Conservation (phyloP, 2,797 vertebrate species). For the Chlorospingus semifuscus region DNA sequence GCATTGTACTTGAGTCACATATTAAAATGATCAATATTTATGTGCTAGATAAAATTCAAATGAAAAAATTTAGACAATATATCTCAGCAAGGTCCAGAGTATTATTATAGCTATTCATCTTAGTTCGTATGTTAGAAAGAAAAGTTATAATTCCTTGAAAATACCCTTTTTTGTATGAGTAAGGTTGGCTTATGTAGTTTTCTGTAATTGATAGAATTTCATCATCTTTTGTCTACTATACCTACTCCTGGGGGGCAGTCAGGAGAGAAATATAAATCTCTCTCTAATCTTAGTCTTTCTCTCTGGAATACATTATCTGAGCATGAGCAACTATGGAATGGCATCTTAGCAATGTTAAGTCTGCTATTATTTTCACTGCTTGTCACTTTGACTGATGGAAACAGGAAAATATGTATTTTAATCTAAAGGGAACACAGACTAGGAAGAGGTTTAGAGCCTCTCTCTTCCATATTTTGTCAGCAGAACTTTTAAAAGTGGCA, state of each 20-base stretch:
- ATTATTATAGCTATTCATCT: neutral
- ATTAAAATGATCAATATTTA: neutral
- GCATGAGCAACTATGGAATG: neutral
- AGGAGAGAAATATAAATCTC: neutral
- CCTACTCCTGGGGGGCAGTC: neutral
- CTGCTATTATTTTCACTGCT: neutral
- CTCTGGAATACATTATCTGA: neutral
- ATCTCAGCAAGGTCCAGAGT: neutral
- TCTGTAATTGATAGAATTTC: neutral
- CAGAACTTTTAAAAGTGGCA: neutral
- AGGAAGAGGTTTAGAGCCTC: neutral
- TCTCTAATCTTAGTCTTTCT: neutral
- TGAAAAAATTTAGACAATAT: neutral
- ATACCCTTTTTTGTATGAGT: neutral
- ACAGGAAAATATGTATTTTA: neutral
- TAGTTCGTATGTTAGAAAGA: neutral
- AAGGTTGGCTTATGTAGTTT: neutral
- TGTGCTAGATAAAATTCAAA: neutral
- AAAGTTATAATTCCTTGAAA: neutral
- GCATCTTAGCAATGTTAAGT: neutral
- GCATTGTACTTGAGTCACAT: neutral
- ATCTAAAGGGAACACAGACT: neutral
- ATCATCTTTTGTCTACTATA: neutral
- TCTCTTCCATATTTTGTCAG: neutral
- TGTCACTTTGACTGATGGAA: neutral